phyloP scores from a whole-genome alignment of 2,888 invertebrate genomes.

The Resseliella maxima region DNA sequence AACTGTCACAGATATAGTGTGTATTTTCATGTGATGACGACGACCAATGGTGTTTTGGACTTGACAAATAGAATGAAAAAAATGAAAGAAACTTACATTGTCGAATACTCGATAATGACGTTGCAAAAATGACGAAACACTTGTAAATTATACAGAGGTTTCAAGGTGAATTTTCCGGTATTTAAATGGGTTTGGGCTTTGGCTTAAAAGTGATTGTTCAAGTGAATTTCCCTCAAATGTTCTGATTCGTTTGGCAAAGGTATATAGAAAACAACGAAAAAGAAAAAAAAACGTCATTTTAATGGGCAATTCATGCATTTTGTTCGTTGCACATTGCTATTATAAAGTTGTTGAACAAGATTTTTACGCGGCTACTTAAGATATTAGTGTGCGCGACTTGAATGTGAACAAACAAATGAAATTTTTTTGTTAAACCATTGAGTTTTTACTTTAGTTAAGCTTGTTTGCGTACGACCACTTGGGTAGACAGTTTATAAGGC shows the following conservation, averaged over 20 bases:
- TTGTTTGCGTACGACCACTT: not conserved
- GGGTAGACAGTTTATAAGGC: not conserved
- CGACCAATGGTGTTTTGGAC: too few species aligned
- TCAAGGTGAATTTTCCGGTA: slow-evolving; percentile 12
- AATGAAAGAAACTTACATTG: too few species aligned
- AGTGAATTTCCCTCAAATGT: not conserved
- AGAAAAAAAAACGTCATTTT: not conserved
- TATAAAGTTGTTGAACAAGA: slow-evolving; percentile 8
- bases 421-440: too few species aligned
- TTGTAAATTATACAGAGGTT: not conserved
- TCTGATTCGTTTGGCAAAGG: not conserved
- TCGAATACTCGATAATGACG: not conserved
- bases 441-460: too few species aligned
- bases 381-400: not conserved
- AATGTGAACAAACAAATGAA: too few species aligned
- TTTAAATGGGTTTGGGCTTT: too few species aligned
- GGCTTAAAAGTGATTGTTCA: not conserved
- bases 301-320: not conserved
- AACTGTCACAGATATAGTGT: too few species aligned
- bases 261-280: not conserved
- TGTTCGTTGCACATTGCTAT: not conserved
- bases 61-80: too few species aligned
- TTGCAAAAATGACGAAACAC: not conserved
- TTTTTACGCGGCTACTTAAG: not conserved
- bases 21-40: too few species aligned